Evolutionary conservation across 2,888 invertebrate species (phyloP).

Genomic region (Keiferia lycopersicella): DNA sequence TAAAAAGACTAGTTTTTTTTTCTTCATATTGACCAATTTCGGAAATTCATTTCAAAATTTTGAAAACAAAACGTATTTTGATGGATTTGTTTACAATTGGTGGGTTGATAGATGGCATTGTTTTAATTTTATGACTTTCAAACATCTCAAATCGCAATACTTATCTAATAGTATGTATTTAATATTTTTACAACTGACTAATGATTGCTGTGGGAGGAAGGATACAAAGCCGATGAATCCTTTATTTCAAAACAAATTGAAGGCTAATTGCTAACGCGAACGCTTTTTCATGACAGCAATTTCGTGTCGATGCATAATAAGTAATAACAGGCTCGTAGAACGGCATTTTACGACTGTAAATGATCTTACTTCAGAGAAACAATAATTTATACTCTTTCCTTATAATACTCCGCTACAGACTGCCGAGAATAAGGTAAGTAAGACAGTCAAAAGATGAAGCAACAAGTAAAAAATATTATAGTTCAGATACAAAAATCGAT

Average conservation of each 20-base stretch:
- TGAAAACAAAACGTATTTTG: no score
- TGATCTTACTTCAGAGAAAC: constrained; percentile 6
- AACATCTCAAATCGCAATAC: no score
- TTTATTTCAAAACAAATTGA: background rate
- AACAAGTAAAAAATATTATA: constrained; percentile 6
- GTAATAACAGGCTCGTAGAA: background rate
- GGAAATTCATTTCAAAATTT: no score
- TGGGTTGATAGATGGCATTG: no score
- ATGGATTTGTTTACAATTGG: no score
- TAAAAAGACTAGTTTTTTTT: background rate
- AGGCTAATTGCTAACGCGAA: background rate
- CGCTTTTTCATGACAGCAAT: background rate
- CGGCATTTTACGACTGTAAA: background rate
- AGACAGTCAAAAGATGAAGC: background rate
- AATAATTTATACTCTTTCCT: constrained; percentile 7
- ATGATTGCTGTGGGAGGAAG: background rate
- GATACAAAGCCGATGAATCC: background rate
- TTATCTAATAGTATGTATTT: no score
- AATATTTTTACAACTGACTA: background rate
- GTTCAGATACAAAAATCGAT: no score
- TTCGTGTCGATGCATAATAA: constrained; percentile 11
- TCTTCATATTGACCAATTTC: no score
- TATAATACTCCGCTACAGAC: background rate
- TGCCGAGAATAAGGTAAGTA: background rate
- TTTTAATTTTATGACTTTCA: no score